Evolutionary conservation across 2,888 invertebrate species (phyloP), one percentile per base, ranked within the genome.

Genomic region (Stenichneumon culpator): DNA sequence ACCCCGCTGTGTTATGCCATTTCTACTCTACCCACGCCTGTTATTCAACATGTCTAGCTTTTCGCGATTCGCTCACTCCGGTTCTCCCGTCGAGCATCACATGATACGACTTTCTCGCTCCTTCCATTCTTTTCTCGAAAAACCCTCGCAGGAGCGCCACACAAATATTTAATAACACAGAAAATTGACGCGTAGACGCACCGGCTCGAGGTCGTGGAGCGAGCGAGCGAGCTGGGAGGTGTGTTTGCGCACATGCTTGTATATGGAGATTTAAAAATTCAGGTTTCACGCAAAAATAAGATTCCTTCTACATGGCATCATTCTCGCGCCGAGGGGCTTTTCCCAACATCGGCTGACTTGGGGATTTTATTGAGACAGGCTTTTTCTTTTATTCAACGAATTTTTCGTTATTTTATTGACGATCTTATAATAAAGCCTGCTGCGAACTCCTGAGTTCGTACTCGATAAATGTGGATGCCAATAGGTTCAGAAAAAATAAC

Each of bases 101-200:
- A 14, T n/a, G 50, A 63, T 63, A 67, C 67, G 47, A 22, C 52
- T 57, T 69, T 32, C 19, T 57, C 57, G 3, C 19, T 54, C 69
- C n/a, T 60, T 25, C 83, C 44, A n/a, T 44, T 36, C 36, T 83
- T 57, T 68, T 73, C 68, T 74, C 36, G 25, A 39, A 44, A 44
- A 44, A 19, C 28, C 57, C 16, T 73, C 63, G 28, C 47, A 16
- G 28, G 28, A 54, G 47, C 25, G 68, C 47, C 19, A 47, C 77
- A 86, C 88, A 88, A 90, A 91, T 90, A 90, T 91, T 90, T 90
- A 90, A 91, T 91, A 87, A 87, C 81, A 84, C 57, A 54, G 89
- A 89, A 90, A 90, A 91, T 91, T 91, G 89, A 88, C 88, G 88
- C 88, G 88, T 83, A 87, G 81, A 82, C 75, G 70, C 83, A 57